Evolutionary conservation across 2,888 invertebrate genomes (phyloP).

Genomic region (Eumerus sabulonum): DNA sequence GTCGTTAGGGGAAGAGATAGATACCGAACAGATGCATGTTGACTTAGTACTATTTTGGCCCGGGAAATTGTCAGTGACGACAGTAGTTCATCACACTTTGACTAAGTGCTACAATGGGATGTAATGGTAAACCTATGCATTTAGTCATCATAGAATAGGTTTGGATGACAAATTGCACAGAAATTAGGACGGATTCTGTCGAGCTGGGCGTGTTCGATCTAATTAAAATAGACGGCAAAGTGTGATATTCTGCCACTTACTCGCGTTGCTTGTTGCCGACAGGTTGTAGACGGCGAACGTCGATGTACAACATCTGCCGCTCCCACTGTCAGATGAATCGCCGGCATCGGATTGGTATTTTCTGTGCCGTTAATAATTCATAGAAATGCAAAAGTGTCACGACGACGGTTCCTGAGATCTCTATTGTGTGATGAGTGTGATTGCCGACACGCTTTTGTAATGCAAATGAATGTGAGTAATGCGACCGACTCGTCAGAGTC

Average conservation of each 20-base stretch:
- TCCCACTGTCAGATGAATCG: slow-evolving; percentile 16
- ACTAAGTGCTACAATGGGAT: too few relatives aligned
- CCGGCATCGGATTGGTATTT: background rate
- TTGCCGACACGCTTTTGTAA: slow-evolving; percentile 5
- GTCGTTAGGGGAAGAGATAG: too few relatives aligned
- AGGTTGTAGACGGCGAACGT: slow-evolving; percentile 1
- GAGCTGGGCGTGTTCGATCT: slow-evolving; percentile 28
- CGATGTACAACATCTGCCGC: background rate
- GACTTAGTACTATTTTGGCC: too few relatives aligned
- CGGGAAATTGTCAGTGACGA: too few relatives aligned
- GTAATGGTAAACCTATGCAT: too few relatives aligned
- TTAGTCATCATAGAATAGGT: too few relatives aligned
- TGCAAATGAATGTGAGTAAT: background rate
- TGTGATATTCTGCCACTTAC: background rate
- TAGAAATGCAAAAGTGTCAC: background rate
- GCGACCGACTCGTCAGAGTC: background rate
- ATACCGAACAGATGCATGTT: too few relatives aligned
- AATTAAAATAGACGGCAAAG: slow-evolving; percentile 28
- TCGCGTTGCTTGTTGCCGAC: slow-evolving; percentile 11
- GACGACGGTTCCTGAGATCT: too few relatives aligned
- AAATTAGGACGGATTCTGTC: background rate
- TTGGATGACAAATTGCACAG: slow-evolving; percentile 42
- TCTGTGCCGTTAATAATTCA: slow-evolving; percentile 26
- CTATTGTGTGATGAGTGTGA: background rate
- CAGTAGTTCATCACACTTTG: too few relatives aligned